Conservation (phyloP, 2,797 vertebrate genomes). For the Catharus ustulatus region DNA sequence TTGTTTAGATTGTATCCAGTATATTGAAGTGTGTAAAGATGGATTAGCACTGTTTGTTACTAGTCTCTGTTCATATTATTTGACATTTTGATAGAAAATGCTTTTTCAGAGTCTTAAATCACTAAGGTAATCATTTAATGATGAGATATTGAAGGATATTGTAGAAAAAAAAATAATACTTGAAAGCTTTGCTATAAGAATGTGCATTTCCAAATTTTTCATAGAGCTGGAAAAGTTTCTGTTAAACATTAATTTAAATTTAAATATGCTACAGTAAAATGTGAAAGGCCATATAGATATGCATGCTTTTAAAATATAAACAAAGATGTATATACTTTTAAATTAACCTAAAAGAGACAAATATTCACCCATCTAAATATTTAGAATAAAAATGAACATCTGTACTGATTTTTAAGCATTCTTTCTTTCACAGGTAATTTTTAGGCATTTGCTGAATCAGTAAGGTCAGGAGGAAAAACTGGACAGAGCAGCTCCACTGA, state of each 20-base stretch:
- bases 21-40: conserved; percentile 17
- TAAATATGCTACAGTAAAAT: background rate
- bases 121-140: conserved; percentile 11
- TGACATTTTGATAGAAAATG: conserved; percentile 38
- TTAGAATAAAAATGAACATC: background rate
- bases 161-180: background rate
- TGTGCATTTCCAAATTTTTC: background rate
- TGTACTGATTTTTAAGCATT: background rate
- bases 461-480: background rate
- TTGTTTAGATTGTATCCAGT: conserved; percentile 22
- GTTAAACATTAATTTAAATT: background rate
- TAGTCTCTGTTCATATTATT: conserved; percentile 14
- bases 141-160: background rate
- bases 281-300: background rate
- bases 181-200: background rate
- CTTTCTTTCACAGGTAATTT: background rate
- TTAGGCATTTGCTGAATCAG: background rate
- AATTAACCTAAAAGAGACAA: background rate
- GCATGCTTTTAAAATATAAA: background rate
- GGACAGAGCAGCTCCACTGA: background rate
- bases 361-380: background rate
- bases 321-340: background rate
- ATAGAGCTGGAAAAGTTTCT: background rate
- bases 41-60: conserved; percentile 34
- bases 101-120: conserved; percentile 14